Base-by-base conservation (phyloP, 2,797 vertebrate genomes). In the Tapirus indicus region DNA sequence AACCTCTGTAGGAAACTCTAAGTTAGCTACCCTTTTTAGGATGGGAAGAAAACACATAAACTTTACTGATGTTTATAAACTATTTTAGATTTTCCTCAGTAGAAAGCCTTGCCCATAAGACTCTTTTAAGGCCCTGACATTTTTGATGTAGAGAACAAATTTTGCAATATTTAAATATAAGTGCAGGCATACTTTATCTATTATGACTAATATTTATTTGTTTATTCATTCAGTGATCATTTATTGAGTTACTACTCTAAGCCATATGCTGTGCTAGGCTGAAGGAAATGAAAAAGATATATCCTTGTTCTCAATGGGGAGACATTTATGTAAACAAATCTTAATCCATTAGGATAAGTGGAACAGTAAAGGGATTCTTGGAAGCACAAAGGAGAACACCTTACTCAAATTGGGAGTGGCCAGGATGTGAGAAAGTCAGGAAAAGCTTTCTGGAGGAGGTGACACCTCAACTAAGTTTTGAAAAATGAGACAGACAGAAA, bases 71-170 rank as follows among this genome's bases (percentile, higher is more conserved):
- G 27, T 64, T 75, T 85, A 74, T 54, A 58, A 44, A 92, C 66
- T 27, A n/a, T 86, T 91, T 95, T 80, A 94, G 54, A 17, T 89
- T 29, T 94, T 75, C 23, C n/a, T 86, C 20, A n/a, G 23, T 77
- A 90, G 83, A 85, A n/a, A 64, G 7, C 20, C 54, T 95, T 87
- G 4, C 10, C 54, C 11, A 27, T 71, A 38, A 60, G 29, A 80
- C 16, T 95, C 71, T 58, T 54, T 74, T 25, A 78, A 78, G 41
- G 49, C 85, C 64, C 23, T 93, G 41, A 80, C 38, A 23, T 71
- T 94, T 91, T 95, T 91, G 32, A 44, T 71, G 6, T 69, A 87
- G 38, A 52, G 44, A 87, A 90, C 11, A 90, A 58, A 84, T 56
- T 77, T 96, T 68, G 9, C 38, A 90, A 2, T 90, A 11, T 77